Percentiles rank a stretch among this genome's conserved stretches.
Conservation (phyloP, 2,888 invertebrate genomes). For the Drosophila pseudotalamancana region DNA sequence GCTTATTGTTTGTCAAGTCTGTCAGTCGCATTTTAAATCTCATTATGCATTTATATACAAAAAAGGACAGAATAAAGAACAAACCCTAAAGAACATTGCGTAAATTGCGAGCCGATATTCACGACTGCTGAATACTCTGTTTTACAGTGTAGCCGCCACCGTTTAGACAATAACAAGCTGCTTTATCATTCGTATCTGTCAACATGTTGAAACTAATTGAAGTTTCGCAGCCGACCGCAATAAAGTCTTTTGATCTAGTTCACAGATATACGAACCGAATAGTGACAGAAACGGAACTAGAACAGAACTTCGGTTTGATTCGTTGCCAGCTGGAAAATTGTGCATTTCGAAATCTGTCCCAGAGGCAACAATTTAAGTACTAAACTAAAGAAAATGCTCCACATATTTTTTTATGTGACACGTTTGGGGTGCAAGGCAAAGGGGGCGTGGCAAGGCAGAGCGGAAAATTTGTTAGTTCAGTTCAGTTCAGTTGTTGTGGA, state of each 20-base stretch:
- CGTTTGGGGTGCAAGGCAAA: not conserved
- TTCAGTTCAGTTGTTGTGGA: constrained; percentile 56
- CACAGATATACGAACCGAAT: constrained; percentile 23
- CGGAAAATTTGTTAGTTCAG: constrained; percentile 25
- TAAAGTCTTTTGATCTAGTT: constrained; percentile 58
- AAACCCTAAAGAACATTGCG: too few relatives aligned
- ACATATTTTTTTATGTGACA: constrained; percentile 40
- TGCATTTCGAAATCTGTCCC: constrained; percentile 51
- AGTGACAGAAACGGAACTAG: constrained; percentile 4
- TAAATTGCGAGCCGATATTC: too few relatives aligned
- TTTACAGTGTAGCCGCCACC: too few relatives aligned
- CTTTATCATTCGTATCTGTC: too few relatives aligned
- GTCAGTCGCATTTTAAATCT: too few relatives aligned
- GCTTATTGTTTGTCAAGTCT: too few relatives aligned
- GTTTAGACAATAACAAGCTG: too few relatives aligned
- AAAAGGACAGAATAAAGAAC: too few relatives aligned
- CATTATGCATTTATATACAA: too few relatives aligned
- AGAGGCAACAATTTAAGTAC: constrained; percentile 27
- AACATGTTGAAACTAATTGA: constrained; percentile 46
- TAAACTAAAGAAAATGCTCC: constrained; percentile 43
- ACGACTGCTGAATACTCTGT: too few relatives aligned
- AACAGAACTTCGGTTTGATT: constrained; percentile 10
- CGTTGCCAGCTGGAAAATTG: constrained; percentile 32
- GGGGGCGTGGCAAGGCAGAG: constrained; percentile 1
- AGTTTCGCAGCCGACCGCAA: constrained; percentile 47